Evolutionary conservation across 2,888 invertebrate species (phyloP), one percentile per base, ranked within the genome.

Genomic region (Flexamia atlantica): DNA sequence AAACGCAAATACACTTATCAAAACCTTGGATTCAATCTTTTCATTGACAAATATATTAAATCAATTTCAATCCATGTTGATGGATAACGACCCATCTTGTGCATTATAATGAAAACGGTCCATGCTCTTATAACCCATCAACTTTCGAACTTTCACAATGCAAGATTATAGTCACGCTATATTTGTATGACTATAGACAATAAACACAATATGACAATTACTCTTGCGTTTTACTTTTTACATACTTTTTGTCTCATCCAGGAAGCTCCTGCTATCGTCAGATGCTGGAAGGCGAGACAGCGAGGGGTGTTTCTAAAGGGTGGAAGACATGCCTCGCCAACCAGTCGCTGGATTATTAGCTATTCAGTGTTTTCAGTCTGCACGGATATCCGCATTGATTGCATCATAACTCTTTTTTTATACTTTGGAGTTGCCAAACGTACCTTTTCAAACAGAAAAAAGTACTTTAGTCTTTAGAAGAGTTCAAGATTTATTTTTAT

Each of bases 301-400:
- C 3, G 30, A 28, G 30, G 64, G 28, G 5, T 5, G 9, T 30
- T 64, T 28, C 46, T 7, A 12, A 57, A 57, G 57, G 57, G 57
- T 57, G 20, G 57, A 50, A 12, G 25, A 28, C 72, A 72, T 72
- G 72, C 72, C 36, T 40, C 20, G 32, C 36, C 72, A 40, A 36
- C 36, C 36, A 40, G 72, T n/a, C n/a, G 7, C 40, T 12, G 72
- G 72, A 72, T 72, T 72, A 72, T 32, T 23, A 72, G 40, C 40
- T 20, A 30, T 23, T 72, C 36, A 40, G 30, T 40, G 72, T 40
- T 17, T 36, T 40, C 72, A 40, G 40, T 7, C 76, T 28, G 32
- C 76, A 28, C 50, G 76, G 28, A 76, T n/a, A 40, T 76, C 28
- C 76, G 76, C 40, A 76, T 76, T 76, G 40, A 50, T 76, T 76